These are phyloP conservation scores for Moxostoma hubbsi DNA, from an alignment of 2,797 vertebrate species.

Conservation along the genomic window DNA sequence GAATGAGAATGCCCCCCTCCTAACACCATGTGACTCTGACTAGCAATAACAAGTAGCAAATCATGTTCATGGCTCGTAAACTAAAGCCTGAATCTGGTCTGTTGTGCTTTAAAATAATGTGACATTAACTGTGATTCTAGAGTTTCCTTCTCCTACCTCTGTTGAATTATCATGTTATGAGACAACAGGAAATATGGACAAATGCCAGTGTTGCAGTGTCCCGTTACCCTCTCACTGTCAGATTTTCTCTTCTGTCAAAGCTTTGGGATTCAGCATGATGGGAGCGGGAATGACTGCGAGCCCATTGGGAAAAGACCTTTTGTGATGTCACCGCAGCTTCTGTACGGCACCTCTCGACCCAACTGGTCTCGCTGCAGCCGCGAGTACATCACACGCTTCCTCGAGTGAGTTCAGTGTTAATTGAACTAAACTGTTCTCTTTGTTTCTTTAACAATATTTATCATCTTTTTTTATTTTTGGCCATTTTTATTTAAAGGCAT, in stretches of 20 bases:
- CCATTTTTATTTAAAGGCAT: background rate
- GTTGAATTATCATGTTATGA: too few relatives aligned
- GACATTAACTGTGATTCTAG: too few relatives aligned
- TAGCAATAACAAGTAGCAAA: too few relatives aligned
- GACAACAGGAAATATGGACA: too few relatives aligned
- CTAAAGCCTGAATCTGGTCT: too few relatives aligned
- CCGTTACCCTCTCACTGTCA: conserved; percentile 43
- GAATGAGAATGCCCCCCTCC: too few relatives aligned
- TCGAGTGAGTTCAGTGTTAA: conserved; percentile 85
- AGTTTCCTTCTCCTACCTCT: too few relatives aligned
- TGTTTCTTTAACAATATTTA: background rate
- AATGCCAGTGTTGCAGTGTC: too few relatives aligned
- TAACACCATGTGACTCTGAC: too few relatives aligned
- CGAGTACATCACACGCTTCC: conserved; percentile 95
- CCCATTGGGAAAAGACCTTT: conserved; percentile 95
- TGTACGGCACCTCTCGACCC: conserved; percentile 90
- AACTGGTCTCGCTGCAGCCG: conserved; percentile 97
- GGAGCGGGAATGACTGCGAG: conserved; percentile 96
- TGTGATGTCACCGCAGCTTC: conserved; percentile 99
- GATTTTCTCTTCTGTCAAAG: conserved; percentile 81
- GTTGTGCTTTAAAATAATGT: too few relatives aligned
- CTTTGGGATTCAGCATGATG: conserved; percentile 98
- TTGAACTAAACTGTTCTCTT: background rate
- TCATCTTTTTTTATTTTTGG: background rate
- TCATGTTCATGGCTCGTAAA: too few relatives aligned